phyloP scores from a whole-genome alignment of 2,888 invertebrate genomes.

The Sminthurinus aureus region DNA sequence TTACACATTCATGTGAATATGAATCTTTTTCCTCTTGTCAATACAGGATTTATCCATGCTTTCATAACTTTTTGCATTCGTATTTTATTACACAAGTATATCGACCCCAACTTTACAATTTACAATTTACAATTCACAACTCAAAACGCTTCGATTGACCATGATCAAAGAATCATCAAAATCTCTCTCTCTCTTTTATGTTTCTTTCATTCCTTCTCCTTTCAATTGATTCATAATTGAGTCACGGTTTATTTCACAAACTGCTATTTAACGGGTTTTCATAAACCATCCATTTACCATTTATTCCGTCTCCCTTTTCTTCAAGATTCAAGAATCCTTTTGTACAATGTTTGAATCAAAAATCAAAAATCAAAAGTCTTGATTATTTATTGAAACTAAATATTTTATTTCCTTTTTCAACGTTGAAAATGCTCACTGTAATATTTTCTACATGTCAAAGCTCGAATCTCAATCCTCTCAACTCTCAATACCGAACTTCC shows the following conservation, averaged over 20 bases:
- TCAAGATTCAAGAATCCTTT: background rate
- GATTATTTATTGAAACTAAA: conserved; percentile 12
- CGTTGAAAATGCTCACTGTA: background rate
- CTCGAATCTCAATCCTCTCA: background rate
- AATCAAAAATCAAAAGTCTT: conserved; percentile 26
- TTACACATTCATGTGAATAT: background rate
- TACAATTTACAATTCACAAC: background rate
- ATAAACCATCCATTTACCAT: conserved; percentile 20
- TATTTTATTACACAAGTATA: conserved; percentile 25
- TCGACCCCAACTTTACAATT: conserved; percentile 21
- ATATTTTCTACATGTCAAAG: background rate
- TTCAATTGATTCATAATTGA: conserved; percentile 43
- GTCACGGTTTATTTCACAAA: conserved; percentile 48
- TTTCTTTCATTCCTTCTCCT: background rate
- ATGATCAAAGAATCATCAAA: background rate
- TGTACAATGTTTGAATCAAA: background rate
- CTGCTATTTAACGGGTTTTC: conserved; percentile 40
- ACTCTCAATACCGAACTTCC: background rate
- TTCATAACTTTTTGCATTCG: conserved; percentile 3
- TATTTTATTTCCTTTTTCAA: background rate
- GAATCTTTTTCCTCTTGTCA: background rate
- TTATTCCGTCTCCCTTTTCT: conserved; percentile 16
- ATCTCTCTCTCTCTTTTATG: background rate
- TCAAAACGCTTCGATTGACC: conserved; percentile 20
- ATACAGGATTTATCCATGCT: conserved; percentile 4